Percentiles rank a stretch among this genome's conserved stretches.
phyloP scores from a whole-genome alignment of 2,113 vertebrate genomes.

The Xerus inauris region DNA sequence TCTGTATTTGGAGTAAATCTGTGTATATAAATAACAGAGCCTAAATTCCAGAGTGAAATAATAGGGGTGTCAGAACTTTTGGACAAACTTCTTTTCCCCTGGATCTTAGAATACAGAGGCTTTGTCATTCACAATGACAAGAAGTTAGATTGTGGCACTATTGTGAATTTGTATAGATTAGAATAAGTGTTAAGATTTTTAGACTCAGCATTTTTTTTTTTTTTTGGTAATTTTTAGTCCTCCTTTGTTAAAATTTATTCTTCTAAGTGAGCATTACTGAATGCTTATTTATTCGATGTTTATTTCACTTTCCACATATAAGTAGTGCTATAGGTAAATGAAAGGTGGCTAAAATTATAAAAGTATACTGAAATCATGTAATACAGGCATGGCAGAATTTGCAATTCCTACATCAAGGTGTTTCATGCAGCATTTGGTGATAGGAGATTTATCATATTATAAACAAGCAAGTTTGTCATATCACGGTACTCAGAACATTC shows the following conservation, averaged over 20 bases:
- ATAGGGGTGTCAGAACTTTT: neutral
- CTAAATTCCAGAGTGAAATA: neutral
- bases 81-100: neutral
- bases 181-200: neutral
- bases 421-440: neutral
- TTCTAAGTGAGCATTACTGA: neutral
- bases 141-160: neutral
- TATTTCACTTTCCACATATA: neutral
- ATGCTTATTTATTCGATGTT: neutral
- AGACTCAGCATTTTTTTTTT: too few species aligned
- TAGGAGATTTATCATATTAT: neutral
- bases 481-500: neutral
- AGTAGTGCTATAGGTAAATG: neutral
- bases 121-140: neutral
- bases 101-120: neutral
- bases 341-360: neutral
- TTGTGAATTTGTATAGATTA: neutral
- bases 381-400: neutral
- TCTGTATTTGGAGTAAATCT: neutral
- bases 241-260: constrained; percentile 12
- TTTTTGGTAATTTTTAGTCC: neutral
- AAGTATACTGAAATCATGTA: neutral
- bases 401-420: neutral
- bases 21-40: neutral
- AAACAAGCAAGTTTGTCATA: neutral